Base-by-base conservation (phyloP, 2,888 invertebrate species). In the Ormia ochracea region DNA sequence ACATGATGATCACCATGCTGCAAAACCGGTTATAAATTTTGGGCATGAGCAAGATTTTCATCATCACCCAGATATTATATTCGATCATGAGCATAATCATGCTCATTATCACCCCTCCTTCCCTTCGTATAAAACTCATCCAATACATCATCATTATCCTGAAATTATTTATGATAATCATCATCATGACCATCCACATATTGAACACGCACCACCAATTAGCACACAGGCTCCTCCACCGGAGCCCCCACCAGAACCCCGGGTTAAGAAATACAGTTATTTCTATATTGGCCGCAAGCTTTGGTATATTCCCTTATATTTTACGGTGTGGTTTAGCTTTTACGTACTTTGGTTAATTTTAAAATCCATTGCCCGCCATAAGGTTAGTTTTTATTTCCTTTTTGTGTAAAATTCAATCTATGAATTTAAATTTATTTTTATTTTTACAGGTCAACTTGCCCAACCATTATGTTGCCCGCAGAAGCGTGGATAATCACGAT, bases 271-370 rank as follows among this genome's bases (percentile, higher is more conserved):
- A 83, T 93, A 93, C 87, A 93, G 93, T 83, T 94, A 94, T 87
- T 94, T 93, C 84, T 93, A 92, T 84, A 91, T 94, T 80, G 93
- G 93, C 0, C 91, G 93, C 75, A 94, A 94, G 83, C 89, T 94
- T 1, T 94, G 93, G 93, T 94, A 94, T 85, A 91, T 94, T 69
- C 94, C 94, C 0, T 87, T 94, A 50, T 94, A 94, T 87, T 94
- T 94, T 84, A 93, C 93, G 66, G 91, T 94, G 6, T 94, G 89
- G 89, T 90, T 90, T 69, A 88, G 88, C 80, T 91, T 93, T 82
- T 94, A 94, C 84, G 92, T 94, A 0, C 91, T 92, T 0, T 92
- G 93, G 76, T 87, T 94, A 23, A 93, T 94, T 77, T 86, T 94
- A 23, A 93, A 93, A 86, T 93, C 93, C 10, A 92, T 94, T 81